A percentile compares a stretch with the other conserved stretches of the same genome.
Conservation (phyloP, 2,888 invertebrate genomes). For the Nephrotoma guestfalica region DNA sequence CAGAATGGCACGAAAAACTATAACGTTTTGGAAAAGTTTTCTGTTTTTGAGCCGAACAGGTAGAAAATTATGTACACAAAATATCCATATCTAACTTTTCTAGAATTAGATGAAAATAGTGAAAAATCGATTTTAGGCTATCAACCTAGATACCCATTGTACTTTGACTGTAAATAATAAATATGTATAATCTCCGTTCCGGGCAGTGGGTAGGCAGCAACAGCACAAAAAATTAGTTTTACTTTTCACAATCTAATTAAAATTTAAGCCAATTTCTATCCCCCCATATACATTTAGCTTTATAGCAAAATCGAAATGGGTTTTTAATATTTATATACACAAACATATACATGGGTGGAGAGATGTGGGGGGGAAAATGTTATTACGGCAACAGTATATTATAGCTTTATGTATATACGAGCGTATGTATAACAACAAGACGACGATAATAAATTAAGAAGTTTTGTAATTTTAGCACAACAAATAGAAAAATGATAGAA, state of each 20-base stretch:
- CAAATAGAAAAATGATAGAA: neutral
- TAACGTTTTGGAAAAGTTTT: neutral
- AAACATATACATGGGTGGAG: neutral
- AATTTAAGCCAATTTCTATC: neutral
- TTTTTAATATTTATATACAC: neutral
- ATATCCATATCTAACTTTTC: too few relatives aligned
- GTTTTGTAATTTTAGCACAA: neutral
- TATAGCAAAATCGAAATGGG: neutral
- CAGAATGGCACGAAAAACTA: neutral
- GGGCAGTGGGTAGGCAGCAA: neutral
- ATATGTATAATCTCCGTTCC: neutral
- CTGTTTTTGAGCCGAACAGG: neutral
- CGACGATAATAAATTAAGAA: neutral
- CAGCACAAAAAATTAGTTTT: neutral
- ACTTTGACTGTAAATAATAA: neutral
- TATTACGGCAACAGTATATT: neutral
- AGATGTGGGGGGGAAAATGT: neutral
- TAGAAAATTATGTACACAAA: neutral
- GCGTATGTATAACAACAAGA: too few relatives aligned
- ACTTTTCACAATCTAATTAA: neutral
- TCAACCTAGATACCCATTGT: neutral
- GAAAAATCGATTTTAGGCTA: neutral
- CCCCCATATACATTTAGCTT: neutral
- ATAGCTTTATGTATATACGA: neutral
- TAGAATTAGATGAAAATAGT: neutral